These are phyloP conservation scores for Anolis sagrei DNA, from an alignment of 2,113 vertebrate genomes.

Conservation along the genomic window DNA sequence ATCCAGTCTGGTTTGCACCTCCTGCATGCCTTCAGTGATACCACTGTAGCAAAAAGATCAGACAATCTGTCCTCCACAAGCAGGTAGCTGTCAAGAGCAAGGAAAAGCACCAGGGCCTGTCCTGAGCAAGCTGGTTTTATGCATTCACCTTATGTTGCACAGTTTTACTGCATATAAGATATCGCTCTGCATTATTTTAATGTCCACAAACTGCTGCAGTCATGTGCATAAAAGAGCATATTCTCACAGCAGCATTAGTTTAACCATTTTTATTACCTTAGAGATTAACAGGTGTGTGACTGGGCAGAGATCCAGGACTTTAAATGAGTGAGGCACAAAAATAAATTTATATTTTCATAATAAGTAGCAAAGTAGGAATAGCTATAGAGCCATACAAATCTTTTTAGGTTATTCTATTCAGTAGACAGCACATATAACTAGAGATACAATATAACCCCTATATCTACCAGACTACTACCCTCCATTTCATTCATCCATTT, in stretches of 20 bases:
- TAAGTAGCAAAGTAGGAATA: neutral
- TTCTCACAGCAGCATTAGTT: neutral
- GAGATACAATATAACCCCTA: neutral
- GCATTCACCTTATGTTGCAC: neutral
- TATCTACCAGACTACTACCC: too few species aligned
- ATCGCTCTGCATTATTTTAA: neutral
- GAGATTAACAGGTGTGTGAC: slow-evolving; percentile 9
- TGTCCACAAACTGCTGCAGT: neutral
- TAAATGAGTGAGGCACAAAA: neutral
- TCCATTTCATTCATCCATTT: too few species aligned
- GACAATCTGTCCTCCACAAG: neutral
- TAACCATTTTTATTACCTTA: slow-evolving; percentile 8
- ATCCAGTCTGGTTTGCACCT: too few species aligned
- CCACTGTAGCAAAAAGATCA: neutral
- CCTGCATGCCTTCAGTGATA: too few species aligned
- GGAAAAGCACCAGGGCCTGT: neutral
- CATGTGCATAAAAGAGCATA: neutral
- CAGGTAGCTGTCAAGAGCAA: neutral
- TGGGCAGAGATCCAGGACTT: slow-evolving; percentile 19
- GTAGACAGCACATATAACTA: neutral
- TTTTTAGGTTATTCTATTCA: neutral
- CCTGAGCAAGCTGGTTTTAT: neutral
- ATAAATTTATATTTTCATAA: neutral
- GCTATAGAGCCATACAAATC: neutral
- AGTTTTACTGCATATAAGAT: neutral